phyloP scores from a whole-genome alignment of 2,797 vertebrate genomes.

The Mormyrus proboscirostris region DNA sequence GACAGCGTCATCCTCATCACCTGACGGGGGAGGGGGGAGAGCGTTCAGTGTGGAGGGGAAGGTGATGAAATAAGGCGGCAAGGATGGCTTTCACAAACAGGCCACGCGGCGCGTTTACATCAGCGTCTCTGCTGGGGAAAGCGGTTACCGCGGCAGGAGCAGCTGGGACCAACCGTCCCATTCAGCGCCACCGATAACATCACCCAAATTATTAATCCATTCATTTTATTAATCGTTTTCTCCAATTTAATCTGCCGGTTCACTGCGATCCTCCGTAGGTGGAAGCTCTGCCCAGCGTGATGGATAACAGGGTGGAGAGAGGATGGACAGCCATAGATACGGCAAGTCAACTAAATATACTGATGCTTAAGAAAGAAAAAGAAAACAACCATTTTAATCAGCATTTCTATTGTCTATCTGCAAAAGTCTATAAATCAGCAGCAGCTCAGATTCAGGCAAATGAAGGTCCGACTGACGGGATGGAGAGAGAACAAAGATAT shows the following conservation, averaged over 20 bases:
- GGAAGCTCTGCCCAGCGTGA: background rate
- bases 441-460: background rate
- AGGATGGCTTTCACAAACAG: conserved; percentile 44
- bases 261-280: background rate
- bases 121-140: background rate
- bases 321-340: background rate
- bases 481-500: background rate
- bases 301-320: background rate
- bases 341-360: background rate
- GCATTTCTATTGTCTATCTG: background rate
- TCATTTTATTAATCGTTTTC: background rate
- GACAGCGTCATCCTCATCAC: conserved; percentile 98
- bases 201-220: background rate
- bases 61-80: conserved; percentile 11
- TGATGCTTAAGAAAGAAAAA: background rate
- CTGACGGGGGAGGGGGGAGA: conserved; percentile 53
- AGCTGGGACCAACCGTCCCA: background rate
- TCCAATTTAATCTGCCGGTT: background rate
- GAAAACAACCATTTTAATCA: background rate
- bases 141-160: background rate
- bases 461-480: background rate
- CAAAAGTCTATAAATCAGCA: background rate
- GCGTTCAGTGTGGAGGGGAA: conserved; percentile 26
- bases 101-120: conserved; percentile 42
- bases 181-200: background rate